phyloP scores from a whole-genome alignment of 1,140 invertebrate genomes.

The Trichomalopsis sarcophagae region DNA sequence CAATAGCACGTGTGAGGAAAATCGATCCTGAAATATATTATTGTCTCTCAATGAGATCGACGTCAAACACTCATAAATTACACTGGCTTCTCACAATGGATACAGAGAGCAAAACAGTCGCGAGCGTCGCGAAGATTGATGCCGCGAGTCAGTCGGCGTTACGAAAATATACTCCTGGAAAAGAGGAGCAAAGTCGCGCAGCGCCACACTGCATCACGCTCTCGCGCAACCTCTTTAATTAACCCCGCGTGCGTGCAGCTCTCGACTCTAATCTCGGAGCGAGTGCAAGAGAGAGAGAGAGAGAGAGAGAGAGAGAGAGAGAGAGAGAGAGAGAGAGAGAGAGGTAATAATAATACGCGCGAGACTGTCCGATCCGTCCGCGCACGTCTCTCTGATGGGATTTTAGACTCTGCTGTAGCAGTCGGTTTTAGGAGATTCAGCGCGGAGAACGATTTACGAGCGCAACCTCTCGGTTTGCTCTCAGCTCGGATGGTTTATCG shows the following conservation, averaged over 20 bases:
- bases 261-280: not conserved
- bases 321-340: not conserved
- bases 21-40: no score
- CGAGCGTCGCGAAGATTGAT: constrained; percentile 45
- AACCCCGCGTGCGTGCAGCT: constrained; percentile 58
- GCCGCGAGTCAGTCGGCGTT: not conserved
- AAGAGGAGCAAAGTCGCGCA: not conserved
- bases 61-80: no score
- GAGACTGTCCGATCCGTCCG: constrained; percentile 53
- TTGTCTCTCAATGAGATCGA: no score
- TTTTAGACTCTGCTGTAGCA: constrained; percentile 32
- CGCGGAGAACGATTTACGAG: constrained; percentile 52
- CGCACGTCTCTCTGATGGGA: constrained; percentile 46
- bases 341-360: constrained; percentile 60
- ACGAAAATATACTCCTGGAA: not conserved
- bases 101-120: constrained; percentile 53
- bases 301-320: no score
- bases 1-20: no score
- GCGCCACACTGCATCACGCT: not conserved
- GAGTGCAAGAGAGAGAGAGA: not conserved
- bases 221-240: constrained; percentile 67
- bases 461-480: constrained; percentile 6
- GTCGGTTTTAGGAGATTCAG: not conserved
- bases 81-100: constrained; percentile 45
- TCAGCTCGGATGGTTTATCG: no score